These are phyloP conservation scores for Mechanitis messenoides DNA, from an alignment of 2,888 invertebrate genomes.

Conservation along the genomic window DNA sequence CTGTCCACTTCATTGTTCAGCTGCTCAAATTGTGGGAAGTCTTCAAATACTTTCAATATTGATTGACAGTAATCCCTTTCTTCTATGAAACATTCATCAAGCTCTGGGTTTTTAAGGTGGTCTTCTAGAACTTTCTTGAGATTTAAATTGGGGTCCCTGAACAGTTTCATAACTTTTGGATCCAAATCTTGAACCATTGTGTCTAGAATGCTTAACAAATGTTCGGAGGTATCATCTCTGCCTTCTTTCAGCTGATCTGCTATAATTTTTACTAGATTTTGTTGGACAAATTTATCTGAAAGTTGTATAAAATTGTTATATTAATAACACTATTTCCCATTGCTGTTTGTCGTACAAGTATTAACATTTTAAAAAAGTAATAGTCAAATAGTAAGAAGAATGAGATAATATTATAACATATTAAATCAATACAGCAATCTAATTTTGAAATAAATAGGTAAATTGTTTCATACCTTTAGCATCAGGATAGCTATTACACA, in stretches of 20 bases:
- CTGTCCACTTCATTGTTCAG: conserved; percentile 46
- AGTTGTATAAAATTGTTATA: neutral
- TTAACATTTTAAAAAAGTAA: too few species aligned
- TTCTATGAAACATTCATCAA: conserved; percentile 46
- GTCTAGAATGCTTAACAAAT: conserved; percentile 49
- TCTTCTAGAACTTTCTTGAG: conserved; percentile 43
- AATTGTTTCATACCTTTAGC: conserved; percentile 72
- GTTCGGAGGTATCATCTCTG: conserved; percentile 50
- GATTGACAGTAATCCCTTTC: conserved; percentile 51
- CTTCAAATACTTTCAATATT: conserved; percentile 36
- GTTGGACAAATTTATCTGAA: conserved; percentile 51
- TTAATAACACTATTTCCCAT: too few species aligned
- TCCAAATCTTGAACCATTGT: conserved; percentile 40
- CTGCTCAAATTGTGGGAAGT: conserved; percentile 28
- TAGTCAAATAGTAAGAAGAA: too few species aligned
- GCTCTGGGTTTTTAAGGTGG: conserved; percentile 42
- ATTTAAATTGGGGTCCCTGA: conserved; percentile 38
- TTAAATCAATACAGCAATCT: neutral
- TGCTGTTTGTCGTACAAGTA: too few species aligned
- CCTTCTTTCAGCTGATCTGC: conserved; percentile 40
- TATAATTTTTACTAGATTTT: conserved; percentile 44
- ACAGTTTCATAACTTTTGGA: conserved; percentile 40
- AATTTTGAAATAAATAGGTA: neutral
- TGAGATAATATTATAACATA: neutral
- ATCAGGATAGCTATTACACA: conserved; percentile 72